Base-by-base conservation (phyloP, 2,797 vertebrate genomes). In the Gephyroberyx darwinii region DNA sequence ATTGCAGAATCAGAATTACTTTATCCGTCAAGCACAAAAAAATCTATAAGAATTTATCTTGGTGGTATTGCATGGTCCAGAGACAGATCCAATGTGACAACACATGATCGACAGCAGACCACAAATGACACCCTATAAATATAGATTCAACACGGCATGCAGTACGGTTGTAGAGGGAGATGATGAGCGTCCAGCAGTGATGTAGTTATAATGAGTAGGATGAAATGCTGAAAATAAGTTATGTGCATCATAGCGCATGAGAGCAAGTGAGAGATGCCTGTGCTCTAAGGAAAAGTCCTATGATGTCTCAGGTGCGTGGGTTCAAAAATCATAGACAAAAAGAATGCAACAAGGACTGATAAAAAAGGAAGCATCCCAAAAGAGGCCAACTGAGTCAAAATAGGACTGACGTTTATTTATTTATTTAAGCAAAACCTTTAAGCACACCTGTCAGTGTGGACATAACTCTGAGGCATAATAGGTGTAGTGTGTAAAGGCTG, bases 81-180 rank as follows among this genome's bases (percentile, higher is more conserved):
- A 64, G 54, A 58, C 30, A 52, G 47, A 35, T 59, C 37, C 17
- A 51, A 66, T 33, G 54, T 6, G n/a, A 16, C 30, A 26, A 56
- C 54, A 60, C 5, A 50, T 72, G 78, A 84, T 10, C 85, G 83
- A 77, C 81, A 79, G 71, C 50, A 50, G 5, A 45, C 39, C 56
- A 55, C 45, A 74, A 53, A 66, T 74, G 64, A 62, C 22, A 39
- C 67, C 8, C 33, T 35, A 35, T 35, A 45, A 14, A 45, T 45
- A 10, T 43, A 37, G 54, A 77, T 62, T 74, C 63, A 60, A 47
- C 77, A 57, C 78, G 30, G 58, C 77, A 52, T n/a, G 45, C 70
- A 17, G 78, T 3, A 65, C 17, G 59, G 61, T 53, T 75, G 57
- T 78, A 77, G 72, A 39, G 19, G n/a, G 30, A 37, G 56, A 3